A percentile compares a stretch with the other conserved stretches of the same genome.
These are phyloP conservation scores for Sarcophaga subvicina DNA, from an alignment of 2,888 invertebrate genomes.

Conservation along the genomic window DNA sequence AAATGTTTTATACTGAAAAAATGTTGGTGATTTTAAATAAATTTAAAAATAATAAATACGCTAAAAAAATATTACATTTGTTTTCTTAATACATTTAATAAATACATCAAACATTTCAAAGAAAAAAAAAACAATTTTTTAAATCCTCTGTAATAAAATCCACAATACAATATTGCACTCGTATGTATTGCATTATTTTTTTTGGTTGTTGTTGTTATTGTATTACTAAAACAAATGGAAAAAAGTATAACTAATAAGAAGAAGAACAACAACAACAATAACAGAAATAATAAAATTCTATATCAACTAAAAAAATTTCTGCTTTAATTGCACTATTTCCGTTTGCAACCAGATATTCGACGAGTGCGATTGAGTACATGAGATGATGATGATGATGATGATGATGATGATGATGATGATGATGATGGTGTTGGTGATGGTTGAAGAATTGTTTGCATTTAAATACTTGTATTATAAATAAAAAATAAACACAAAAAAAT, in stretches of 20 bases:
- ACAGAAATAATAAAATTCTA: conserved; percentile 33
- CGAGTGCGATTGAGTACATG: conserved; percentile 49
- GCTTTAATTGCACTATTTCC: conserved; percentile 79
- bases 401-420: too few relatives aligned
- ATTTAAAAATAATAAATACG: too few relatives aligned
- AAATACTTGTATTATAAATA: conserved; percentile 1
- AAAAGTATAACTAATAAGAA: neutral
- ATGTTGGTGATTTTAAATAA: too few relatives aligned
- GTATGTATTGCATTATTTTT: neutral
- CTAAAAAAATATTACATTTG: too few relatives aligned
- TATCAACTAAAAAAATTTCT: conserved; percentile 73
- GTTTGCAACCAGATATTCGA: conserved; percentile 76
- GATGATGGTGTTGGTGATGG: too few relatives aligned
- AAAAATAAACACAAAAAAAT: neutral
- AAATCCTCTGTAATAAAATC: neutral
- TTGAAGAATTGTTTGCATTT: conserved; percentile 34
- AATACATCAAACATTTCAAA: neutral
- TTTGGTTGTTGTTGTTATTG: neutral
- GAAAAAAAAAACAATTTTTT: neutral
- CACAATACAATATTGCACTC: neutral
- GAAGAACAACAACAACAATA: neutral
- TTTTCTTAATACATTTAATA: too few relatives aligned
- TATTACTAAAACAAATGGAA: neutral
- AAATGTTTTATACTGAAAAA: too few relatives aligned
- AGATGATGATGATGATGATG: conserved; percentile 19